Evolutionary conservation across 1,140 invertebrate genomes (phyloP).

Genomic region (Rhopalosiphum maidis): DNA sequence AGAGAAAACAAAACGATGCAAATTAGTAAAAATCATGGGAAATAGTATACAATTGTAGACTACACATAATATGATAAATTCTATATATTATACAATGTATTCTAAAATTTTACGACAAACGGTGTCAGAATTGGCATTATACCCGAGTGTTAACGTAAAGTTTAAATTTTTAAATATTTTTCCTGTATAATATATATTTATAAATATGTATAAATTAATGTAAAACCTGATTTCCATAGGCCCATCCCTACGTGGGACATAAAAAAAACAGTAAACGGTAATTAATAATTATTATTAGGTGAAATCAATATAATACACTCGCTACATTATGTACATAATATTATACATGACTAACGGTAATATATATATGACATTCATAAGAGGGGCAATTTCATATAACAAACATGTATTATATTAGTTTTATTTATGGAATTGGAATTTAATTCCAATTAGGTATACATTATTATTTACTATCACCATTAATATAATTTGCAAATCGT

Average conservation of each 20-base stretch:
- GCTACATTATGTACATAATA: constrained; percentile 17
- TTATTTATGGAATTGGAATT: not conserved
- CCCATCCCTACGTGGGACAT: constrained; percentile 55
- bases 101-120: not conserved
- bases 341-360: not conserved
- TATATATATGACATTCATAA: not conserved
- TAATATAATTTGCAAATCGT: not conserved
- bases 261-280: constrained; percentile 48
- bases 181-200: not conserved
- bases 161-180: constrained; percentile 17
- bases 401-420: constrained; percentile 1
- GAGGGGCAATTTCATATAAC: not conserved
- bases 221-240: constrained; percentile 57
- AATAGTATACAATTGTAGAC: not conserved
- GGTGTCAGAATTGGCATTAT: not conserved
- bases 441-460: not conserved
- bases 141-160: not conserved
- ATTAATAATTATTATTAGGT: constrained; percentile 14
- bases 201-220: constrained; percentile 35
- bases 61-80: not conserved
- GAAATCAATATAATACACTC: not conserved
- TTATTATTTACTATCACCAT: not conserved
- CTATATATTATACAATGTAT: not conserved
- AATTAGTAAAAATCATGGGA: not conserved
- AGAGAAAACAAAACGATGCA: not conserved